Base-by-base conservation (phyloP, 2,797 vertebrate species). In the Poeciliopsis infans region DNA sequence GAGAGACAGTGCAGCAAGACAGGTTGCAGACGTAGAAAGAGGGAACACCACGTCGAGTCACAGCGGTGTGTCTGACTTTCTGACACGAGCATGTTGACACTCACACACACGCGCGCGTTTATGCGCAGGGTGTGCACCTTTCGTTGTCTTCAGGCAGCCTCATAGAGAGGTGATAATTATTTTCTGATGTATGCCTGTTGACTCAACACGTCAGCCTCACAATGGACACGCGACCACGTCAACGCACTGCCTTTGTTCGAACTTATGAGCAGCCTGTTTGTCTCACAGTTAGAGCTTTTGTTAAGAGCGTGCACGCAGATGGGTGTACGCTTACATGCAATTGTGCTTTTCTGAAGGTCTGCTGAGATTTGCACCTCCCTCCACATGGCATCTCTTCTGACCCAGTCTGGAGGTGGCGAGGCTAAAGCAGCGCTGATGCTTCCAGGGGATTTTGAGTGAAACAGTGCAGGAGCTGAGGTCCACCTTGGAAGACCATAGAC, bases 161-260 rank as follows among this genome's bases (percentile, higher is more conserved):
- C 90, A 89, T 87, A 88, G 81, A 83, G 92, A 93, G 92, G 93
- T 91, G 92, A 92, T 93, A 93, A 93, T 94, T 91, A 93, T 85
- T 82, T 88, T 89, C 89, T 83, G 84, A 85, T 90, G 85, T 78
- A 86, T 45, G 74, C 83, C 39, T 83, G 72, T 85, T 87, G 84
- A 92, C 86, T 86, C 86, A 83, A 80, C 83, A 75, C 81, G 36
- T 84, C 88, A 78, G 18, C 75, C 68, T 69, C 55, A 77, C 82
- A 84, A 85, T 75, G 83, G 85, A 88, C 80, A 81, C 79, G 13
- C 25, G 7, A 61, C 74, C 77, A 82, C 45, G 68, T 79, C 84
- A 41, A 36, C 57, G 57, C 57, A 78, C 39, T 28, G 49, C 72
- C 75, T 85, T 84, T 88, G 86, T 89, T 87, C 83, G 68, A 85